phyloP scores from a whole-genome alignment of 2,113 vertebrate genomes.

The Grammomys dolichurus region DNA sequence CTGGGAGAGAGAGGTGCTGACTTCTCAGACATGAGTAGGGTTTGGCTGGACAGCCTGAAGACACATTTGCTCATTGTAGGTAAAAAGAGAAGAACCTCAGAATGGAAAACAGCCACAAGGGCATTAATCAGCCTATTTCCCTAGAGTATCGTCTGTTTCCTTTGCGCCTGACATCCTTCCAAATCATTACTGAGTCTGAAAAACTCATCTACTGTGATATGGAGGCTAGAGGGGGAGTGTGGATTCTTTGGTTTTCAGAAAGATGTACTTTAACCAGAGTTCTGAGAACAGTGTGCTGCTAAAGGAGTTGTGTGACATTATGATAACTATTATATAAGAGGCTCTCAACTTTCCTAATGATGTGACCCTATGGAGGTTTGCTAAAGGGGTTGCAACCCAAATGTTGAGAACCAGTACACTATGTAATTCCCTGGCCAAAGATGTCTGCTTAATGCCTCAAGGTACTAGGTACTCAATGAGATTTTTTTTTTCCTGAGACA shows the following conservation, averaged over 20 bases:
- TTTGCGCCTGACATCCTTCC: not conserved
- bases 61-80: not conserved
- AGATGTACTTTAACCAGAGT: not conserved
- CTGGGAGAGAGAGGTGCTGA: rapidly evolving
- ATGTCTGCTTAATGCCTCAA: not conserved
- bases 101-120: not conserved
- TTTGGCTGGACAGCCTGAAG: not conserved
- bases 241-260: not conserved
- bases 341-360: not conserved
- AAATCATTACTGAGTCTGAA: not conserved
- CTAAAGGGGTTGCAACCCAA: not conserved
- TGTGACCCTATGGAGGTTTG: not conserved
- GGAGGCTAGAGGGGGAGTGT: not conserved
- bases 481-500: not conserved
- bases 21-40: not conserved
- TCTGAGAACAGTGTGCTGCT: not conserved
- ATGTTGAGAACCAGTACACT: not conserved
- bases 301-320: not conserved
- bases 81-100: not conserved
- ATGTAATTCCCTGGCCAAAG: not conserved
- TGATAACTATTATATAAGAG: not conserved
- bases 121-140: not conserved
- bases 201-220: not conserved
- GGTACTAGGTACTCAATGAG: not conserved
- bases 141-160: not conserved